Percentiles rank a stretch among this genome's conserved stretches.
Conservation (phyloP, 1,140 invertebrate species). For the Trypoxylus dichotomus region DNA sequence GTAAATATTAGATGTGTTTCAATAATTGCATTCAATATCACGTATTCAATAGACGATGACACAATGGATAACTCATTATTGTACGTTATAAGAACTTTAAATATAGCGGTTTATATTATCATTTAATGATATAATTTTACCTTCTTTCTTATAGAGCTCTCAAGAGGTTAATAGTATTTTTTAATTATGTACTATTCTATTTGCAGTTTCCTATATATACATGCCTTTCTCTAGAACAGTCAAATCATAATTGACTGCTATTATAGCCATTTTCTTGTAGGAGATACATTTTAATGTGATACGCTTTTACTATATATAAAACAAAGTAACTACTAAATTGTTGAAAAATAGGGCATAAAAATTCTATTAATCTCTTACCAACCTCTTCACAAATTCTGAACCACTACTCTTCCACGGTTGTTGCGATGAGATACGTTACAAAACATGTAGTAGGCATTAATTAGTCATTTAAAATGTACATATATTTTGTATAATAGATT, state of each 20-base stretch:
- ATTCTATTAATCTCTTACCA: not conserved
- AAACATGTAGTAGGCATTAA: not conserved
- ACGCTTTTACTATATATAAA: too few relatives aligned
- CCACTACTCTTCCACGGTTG: not conserved
- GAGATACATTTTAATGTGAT: too few relatives aligned
- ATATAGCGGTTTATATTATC: not conserved
- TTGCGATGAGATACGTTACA: not conserved
- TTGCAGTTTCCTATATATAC: too few relatives aligned
- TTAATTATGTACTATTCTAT: not conserved
- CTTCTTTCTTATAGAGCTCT: not conserved
- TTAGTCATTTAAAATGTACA: constrained; percentile 6
- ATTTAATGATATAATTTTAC: not conserved
- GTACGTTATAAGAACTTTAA: not conserved
- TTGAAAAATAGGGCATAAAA: not conserved
- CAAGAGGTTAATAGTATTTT: not conserved
- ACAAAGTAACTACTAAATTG: too few relatives aligned
- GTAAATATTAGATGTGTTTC: constrained; percentile 8
- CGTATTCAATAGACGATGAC: constrained; percentile 28
- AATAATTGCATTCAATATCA: not conserved
- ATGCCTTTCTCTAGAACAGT: too few relatives aligned
- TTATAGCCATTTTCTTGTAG: too few relatives aligned
- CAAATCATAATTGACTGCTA: too few relatives aligned
- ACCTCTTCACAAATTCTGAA: not conserved
- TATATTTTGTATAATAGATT: constrained; percentile 23
- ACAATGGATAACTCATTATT: not conserved